Base-by-base conservation (phyloP, 2,797 vertebrate genomes). In the Galagoides demidoff region DNA sequence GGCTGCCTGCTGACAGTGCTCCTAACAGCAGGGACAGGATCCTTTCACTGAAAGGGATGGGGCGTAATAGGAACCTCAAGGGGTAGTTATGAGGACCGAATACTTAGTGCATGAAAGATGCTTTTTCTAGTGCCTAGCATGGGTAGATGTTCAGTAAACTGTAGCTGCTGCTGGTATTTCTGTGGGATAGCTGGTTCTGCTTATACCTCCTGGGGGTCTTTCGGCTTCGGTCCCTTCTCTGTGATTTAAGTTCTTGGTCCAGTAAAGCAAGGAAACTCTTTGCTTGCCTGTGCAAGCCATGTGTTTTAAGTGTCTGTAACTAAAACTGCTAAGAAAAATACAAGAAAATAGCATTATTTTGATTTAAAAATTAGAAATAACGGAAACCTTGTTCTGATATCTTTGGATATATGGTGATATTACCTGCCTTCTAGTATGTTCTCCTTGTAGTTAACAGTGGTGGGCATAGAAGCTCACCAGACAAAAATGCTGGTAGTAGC, bases 321-420 rank as follows among this genome's bases (percentile, higher is more conserved):
- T 37, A 82, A 95, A 96, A 85, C 64, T 68, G 8, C 88, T 63
- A 71, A 76, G 64, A 94, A 93, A 95, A 95, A 82, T 57, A 66
- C 19, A 64, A 82, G 22, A 85, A 83, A 86, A 84, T 87, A 59
- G 43, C 49, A 71, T 73, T 39, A 59, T 92, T 90, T 90, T 83
- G 25, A 89, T 89, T 84, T 84, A 63, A 84, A 86, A 71, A 52
- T 84, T 73, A 68, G 49, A 93, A 66, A 45, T 71, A 61, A 92
- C 82, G 29, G 25, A 45, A 90, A n/a, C 49, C 63, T 95, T 74
- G 17, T 93, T 96, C 74, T 34, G 43, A 22, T 66, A 45, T 66
- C 37, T 82, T 82, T 79, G 68, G 22, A 19, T 88, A n/a, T 45
- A 49, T 74, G 13, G 19, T 52, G n/a, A 52, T 88, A 63, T 37